A percentile compares a stretch with the other conserved stretches of the same genome.
phyloP scores from a whole-genome alignment of 2,888 invertebrate species.

The Cancer borealis region DNA sequence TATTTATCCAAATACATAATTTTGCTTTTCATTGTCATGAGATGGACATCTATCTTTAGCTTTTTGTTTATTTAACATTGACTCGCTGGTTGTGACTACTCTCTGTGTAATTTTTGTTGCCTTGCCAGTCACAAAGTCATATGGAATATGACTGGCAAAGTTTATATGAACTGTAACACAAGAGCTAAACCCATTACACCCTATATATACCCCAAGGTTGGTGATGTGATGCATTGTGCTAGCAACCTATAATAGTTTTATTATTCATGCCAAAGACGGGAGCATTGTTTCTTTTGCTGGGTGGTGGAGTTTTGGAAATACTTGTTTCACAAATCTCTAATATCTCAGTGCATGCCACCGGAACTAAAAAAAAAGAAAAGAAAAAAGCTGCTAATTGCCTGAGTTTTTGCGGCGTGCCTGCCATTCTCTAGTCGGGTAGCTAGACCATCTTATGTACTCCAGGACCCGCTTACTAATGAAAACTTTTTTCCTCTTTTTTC shows the following conservation, averaged over 20 bases:
- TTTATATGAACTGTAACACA: constrained; percentile 4
- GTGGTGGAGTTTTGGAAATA: constrained; percentile 67
- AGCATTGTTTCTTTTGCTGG: constrained; percentile 52
- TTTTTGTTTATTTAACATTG: background rate
- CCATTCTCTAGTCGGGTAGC: constrained; percentile 71
- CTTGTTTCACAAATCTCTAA: constrained; percentile 62
- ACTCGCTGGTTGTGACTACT: constrained; percentile 14
- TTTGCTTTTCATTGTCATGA: background rate
- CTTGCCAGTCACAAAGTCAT: constrained; percentile 4
- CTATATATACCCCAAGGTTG: constrained; percentile 17
- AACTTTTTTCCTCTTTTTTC: constrained; percentile 70
- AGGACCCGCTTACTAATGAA: constrained; percentile 76
- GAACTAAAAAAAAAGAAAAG: constrained; percentile 29
- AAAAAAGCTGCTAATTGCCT: constrained; percentile 63
- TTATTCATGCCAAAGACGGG: constrained; percentile 49
- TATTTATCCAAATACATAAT: background rate
- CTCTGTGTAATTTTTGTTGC: background rate
- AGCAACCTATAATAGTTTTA: constrained; percentile 59
- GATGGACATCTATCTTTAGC: background rate
- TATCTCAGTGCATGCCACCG: constrained; percentile 68
- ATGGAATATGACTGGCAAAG: constrained; percentile 24
- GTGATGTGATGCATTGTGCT: constrained; percentile 39
- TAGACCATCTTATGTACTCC: constrained; percentile 70
- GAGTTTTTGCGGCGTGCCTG: constrained; percentile 73
- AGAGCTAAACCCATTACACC: constrained; percentile 25